phyloP scores from a whole-genome alignment of 2,888 invertebrate genomes.

The Sinotaia quadrata region DNA sequence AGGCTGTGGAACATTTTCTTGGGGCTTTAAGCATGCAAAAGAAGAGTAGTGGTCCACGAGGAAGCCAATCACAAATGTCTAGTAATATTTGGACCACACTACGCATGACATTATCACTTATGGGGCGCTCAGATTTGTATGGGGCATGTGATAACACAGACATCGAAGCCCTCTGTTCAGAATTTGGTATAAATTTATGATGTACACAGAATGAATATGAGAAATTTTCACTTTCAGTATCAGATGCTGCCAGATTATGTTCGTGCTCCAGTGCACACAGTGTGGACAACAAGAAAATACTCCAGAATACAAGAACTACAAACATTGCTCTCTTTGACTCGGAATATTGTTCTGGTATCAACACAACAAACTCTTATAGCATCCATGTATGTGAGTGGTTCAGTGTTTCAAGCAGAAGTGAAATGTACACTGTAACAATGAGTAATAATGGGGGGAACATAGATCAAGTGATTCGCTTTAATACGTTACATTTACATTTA shows the following conservation, averaged over 20 bases:
- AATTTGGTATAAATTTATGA: constrained; percentile 63
- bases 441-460: too few relatives aligned
- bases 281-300: too few relatives aligned
- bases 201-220: neutral
- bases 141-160: constrained; percentile 76
- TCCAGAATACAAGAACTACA: too few relatives aligned
- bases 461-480: too few relatives aligned
- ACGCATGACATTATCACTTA: constrained; percentile 86
- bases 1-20: constrained; percentile 96
- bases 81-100: constrained; percentile 95
- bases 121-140: constrained; percentile 78
- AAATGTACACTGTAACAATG: too few relatives aligned
- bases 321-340: too few relatives aligned
- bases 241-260: neutral
- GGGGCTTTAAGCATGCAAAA: constrained; percentile 94
- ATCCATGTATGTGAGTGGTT: too few relatives aligned
- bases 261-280: too few relatives aligned
- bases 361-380: too few relatives aligned
- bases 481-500: too few relatives aligned
- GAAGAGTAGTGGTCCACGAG: constrained; percentile 76
- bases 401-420: too few relatives aligned
- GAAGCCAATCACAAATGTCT: constrained; percentile 79
- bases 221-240: neutral
- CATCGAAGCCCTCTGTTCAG: constrained; percentile 55
- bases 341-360: too few relatives aligned